Base-by-base conservation (phyloP, 2,797 vertebrate species). In the Thamnophis elegans region DNA sequence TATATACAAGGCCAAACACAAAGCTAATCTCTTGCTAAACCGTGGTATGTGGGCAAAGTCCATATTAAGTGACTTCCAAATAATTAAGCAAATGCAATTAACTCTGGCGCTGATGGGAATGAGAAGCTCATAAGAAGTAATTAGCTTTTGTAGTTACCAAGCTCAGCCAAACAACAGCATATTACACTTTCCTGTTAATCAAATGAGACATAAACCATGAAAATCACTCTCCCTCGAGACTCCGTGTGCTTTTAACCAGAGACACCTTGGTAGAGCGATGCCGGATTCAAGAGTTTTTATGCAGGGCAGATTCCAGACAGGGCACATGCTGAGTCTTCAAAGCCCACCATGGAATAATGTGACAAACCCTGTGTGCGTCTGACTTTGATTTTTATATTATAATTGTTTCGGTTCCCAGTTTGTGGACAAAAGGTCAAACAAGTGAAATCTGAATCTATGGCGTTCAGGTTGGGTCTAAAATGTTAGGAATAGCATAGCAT, bases 371-470 rank as follows among this genome's bases (percentile, higher is more conserved):
- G 22, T 55, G 3, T 55, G n/a, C 73, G 62, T 55, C 22, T 32
- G 56, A 5, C 73, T 89, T 65, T 85, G 9, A 53, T 82, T 89
- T 92, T 88, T 58, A 78, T 55, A 65, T n/a, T 10, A n/a, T 55
- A 65, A 55, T 85, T 55, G 10, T 25, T 85, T 78, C 59, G 78
- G 22, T 62, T 92, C 73, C 65, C n/a, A 54, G 47, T 89, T 89
- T 62, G 62, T 65, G 28, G 53, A 53, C 3, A 32, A 20, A 92
- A 54, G 22, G 14, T 59, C 51, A 82, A 89, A 26, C 11, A 85
- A 59, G 36, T 65, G 88, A 86, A 89, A 92, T 65, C 14, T 86
- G 88, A 92, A n/a, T 86, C 87, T 13, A 62, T 32, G 89, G 55
- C 11, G 25, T 86, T 85, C 32, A 55, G 18, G 53, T 25, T 42